Conservation (phyloP, 2,797 vertebrate genomes). For the Scomberomorus guttatus region DNA sequence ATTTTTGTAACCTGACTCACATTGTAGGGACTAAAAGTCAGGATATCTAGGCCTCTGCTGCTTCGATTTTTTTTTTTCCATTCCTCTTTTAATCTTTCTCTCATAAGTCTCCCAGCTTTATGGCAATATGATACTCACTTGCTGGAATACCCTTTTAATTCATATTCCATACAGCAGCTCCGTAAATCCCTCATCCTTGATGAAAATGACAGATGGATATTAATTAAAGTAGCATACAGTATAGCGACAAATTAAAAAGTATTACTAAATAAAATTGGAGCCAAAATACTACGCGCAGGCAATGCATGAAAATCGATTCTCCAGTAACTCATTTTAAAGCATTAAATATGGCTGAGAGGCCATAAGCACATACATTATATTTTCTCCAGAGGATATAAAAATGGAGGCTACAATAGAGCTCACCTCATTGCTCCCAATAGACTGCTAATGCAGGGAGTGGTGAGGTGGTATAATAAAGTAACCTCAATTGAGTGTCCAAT, state of each 20-base stretch:
- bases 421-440: neutral
- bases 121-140: neutral
- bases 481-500: neutral
- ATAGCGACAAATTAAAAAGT: no score
- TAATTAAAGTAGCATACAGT: neutral
- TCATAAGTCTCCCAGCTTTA: neutral
- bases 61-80: neutral
- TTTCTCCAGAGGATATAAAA: neutral
- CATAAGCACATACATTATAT: slow-evolving; percentile 7
- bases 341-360: slow-evolving; percentile 12
- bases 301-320: slow-evolving; percentile 1
- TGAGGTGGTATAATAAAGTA: neutral
- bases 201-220: neutral
- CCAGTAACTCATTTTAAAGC: slow-evolving; percentile 9
- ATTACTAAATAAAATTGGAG: neutral
- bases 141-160: neutral
- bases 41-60: neutral
- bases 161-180: neutral
- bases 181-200: neutral
- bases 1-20: no score
- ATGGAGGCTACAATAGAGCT: neutral
- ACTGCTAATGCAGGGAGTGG: neutral
- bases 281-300: neutral
- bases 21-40: no score
- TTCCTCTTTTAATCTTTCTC: neutral